A percentile compares a stretch with the other conserved stretches of the same genome.
Conservation (phyloP, 2,888 invertebrate species). For the Lymantria dispar region DNA sequence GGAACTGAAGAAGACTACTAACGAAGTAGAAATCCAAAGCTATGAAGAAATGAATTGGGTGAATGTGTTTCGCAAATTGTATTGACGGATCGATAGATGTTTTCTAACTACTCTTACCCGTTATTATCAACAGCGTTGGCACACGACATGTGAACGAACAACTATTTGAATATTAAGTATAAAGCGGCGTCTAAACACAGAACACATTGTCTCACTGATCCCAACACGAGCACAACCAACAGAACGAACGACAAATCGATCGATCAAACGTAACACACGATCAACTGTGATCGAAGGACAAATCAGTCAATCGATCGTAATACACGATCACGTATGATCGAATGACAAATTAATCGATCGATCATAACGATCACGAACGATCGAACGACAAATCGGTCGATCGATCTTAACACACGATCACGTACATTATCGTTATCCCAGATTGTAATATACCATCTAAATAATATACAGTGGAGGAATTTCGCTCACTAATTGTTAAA, state of each 20-base stretch:
- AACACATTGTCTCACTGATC: conserved; percentile 51
- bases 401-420: conserved; percentile 32
- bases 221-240: conserved; percentile 6
- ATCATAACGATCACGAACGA: conserved; percentile 37
- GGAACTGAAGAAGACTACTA: too few relatives aligned
- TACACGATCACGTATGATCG: conserved; percentile 35
- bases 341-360: conserved; percentile 13
- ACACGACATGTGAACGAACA: conserved; percentile 16
- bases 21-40: too few relatives aligned
- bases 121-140: conserved; percentile 15
- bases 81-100: background rate
- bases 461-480: conserved; percentile 79
- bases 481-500: conserved; percentile 61
- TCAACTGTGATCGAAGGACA: conserved; percentile 14
- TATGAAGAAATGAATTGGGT: too few relatives aligned
- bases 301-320: conserved; percentile 22
- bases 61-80: background rate
- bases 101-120: background rate
- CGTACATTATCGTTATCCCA: conserved; percentile 55
- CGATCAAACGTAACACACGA: conserved; percentile 28
- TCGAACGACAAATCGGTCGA: conserved; percentile 9
- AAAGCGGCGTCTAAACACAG: conserved; percentile 27
- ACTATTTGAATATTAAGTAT: conserved; percentile 9
- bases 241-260: conserved; percentile 7
- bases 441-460: conserved; percentile 54